Evolutionary conservation across 2,888 invertebrate species (phyloP), one percentile per base, ranked within the genome.

Genomic region (Danaus chrysippus): DNA sequence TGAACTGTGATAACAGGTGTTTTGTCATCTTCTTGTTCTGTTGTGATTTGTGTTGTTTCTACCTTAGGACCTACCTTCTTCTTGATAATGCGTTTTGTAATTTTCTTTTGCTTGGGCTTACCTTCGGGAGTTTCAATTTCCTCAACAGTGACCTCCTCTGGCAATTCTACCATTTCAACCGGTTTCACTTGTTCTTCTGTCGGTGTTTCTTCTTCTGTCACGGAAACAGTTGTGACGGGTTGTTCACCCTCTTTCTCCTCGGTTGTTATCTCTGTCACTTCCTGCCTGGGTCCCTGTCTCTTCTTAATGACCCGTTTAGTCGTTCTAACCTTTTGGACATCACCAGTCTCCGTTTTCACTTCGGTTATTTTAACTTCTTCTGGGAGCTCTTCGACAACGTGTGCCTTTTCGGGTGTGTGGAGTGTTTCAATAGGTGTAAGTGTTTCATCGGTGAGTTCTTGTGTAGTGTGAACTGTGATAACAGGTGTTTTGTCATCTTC

Each of bases 401-500:
- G 12, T 5, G 44, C 58, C 9, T 8, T 23, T 8, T 62, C 53
- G 65, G 62, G 74, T 76, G 13, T 71, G 64, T 68, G 76, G 54
- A 54, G n/a, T 11, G 64, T 52, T 59, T 49, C 54, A 1, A 67
- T 58, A 53, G 65, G 70, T 63, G 67, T 64, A 1, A 58, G 61
- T 10, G 63, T 65, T 11, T 74, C 70, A 10, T 73, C 71, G 15
- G 57, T 62, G 55, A 63, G 61, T 58, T 49, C 49, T 49, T 49
- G 15, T 49, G 49, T 49, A 1, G 49, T 49, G 49, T 49, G 49
- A 15, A 49, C 56, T 52, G 74, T 70, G 42, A 75, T 72, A 54
- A 79, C 65, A 12, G 79, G 73, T 54, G 74, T 34, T 59, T 86
- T 86, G 76, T 86, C 75, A 76, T 89, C 73, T 79, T 86, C 68